phyloP scores from a whole-genome alignment of 2,797 vertebrate genomes.

The Cuculus canorus region DNA sequence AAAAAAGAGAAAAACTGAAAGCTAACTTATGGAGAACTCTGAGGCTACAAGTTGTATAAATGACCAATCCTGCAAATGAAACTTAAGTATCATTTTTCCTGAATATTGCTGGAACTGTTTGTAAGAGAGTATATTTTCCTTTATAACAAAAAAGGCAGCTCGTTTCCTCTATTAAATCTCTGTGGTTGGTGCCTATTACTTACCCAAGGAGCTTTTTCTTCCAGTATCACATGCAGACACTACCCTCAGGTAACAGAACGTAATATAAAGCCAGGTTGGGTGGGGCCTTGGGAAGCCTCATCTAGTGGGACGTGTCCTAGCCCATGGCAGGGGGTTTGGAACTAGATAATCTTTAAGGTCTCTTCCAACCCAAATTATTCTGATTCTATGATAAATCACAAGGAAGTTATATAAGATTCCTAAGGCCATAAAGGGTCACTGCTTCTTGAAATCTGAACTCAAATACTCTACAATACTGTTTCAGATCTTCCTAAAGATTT shows the following conservation, averaged over 20 bases:
- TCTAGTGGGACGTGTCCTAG: no score
- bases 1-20: neutral
- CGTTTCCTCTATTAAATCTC: neutral
- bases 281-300: no score
- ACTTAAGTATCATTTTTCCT: neutral
- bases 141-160: neutral
- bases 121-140: neutral
- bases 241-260: neutral
- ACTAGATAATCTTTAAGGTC: no score
- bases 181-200: neutral
- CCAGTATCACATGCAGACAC: neutral
- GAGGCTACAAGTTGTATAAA: slow-evolving; percentile 29
- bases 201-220: neutral
- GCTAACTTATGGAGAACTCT: slow-evolving; percentile 1
- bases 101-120: neutral
- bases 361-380: no score
- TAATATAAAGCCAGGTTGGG: neutral
- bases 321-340: no score
- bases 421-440: neutral
- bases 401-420: neutral
- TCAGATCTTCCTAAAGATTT: neutral
- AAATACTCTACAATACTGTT: neutral
- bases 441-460: neutral
- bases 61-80: slow-evolving; percentile 31
- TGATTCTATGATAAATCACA: neutral